These are phyloP conservation scores for Medauroidea extradentata DNA, from an alignment of 1,140 invertebrate species.

Conservation along the genomic window DNA sequence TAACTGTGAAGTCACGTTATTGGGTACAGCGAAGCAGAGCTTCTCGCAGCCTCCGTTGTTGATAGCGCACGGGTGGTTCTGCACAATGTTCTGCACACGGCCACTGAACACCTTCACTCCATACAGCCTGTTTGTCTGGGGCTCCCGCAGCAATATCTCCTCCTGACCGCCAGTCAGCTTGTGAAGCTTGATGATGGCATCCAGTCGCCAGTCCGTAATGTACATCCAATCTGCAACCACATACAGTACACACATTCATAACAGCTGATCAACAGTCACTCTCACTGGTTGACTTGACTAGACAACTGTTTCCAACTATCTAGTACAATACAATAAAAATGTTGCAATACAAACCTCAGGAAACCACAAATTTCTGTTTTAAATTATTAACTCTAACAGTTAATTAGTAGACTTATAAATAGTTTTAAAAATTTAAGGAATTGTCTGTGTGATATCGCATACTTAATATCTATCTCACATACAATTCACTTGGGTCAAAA, in stretches of 20 bases:
- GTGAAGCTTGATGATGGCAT: constrained; percentile 88
- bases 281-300: too few species aligned
- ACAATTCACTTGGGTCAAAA: too few species aligned
- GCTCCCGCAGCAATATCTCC: constrained; percentile 78
- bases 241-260: background rate
- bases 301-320: too few species aligned
- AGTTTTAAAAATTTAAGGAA: too few species aligned
- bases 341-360: too few species aligned
- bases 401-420: too few species aligned
- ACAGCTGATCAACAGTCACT: too few species aligned
- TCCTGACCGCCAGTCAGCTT: constrained; percentile 85
- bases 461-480: too few species aligned
- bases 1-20: constrained; percentile 42
- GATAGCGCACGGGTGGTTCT: constrained; percentile 74
- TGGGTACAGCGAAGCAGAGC: constrained; percentile 85
- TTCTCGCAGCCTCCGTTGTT: constrained; percentile 91
- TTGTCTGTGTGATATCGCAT: too few species aligned
- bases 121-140: constrained; percentile 78
- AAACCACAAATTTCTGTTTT: too few species aligned
- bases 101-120: constrained; percentile 89
- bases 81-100: constrained; percentile 65
- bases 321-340: too few species aligned
- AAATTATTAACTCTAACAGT: too few species aligned
- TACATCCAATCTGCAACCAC: constrained; percentile 86
- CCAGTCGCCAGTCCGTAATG: constrained; percentile 94